These are phyloP conservation scores for Drosophila parvula DNA, from an alignment of 1,140 invertebrate genomes.

Conservation along the genomic window DNA sequence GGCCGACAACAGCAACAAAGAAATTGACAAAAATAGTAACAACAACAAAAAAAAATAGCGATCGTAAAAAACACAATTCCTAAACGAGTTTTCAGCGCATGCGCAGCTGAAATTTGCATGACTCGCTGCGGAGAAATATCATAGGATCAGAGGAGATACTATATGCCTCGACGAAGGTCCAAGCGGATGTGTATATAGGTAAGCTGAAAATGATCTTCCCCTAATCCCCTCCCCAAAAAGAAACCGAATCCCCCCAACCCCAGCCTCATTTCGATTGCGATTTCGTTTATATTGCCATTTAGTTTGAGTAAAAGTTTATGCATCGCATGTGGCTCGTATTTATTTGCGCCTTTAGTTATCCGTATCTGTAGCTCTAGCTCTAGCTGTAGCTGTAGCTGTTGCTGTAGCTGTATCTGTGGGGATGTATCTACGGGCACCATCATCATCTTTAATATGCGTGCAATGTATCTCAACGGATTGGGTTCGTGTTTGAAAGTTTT, in stretches of 20 bases:
- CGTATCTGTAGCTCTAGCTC: not conserved
- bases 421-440: conserved; percentile 13
- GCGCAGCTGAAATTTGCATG: conserved; percentile 51
- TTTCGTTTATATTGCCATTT: conserved; percentile 19
- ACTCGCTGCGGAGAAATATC: conserved; percentile 18
- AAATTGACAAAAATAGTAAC: conserved; percentile 30
- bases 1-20: conserved; percentile 6
- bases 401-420: not conserved
- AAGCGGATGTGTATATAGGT: conserved; percentile 6
- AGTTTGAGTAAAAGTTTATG: conserved; percentile 19
- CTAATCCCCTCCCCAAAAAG: not conserved
- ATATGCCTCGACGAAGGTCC: conserved; percentile 7
- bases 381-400: not conserved
- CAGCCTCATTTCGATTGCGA: conserved; percentile 14
- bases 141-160: conserved; percentile 15
- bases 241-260: not conserved
- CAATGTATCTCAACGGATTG: conserved; percentile 27
- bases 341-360: conserved; percentile 10
- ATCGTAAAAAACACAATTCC: conserved; percentile 23
- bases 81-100: conserved; percentile 51
- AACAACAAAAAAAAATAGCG: conserved; percentile 8
- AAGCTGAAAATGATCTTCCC: not conserved
- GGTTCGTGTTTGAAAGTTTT: conserved; percentile 54
- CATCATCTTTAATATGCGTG: conserved; percentile 49
- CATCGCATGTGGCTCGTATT: conserved; percentile 16